These are phyloP conservation scores for Xiphophorus hellerii DNA, from an alignment of 2,113 vertebrate species.

Conservation along the genomic window DNA sequence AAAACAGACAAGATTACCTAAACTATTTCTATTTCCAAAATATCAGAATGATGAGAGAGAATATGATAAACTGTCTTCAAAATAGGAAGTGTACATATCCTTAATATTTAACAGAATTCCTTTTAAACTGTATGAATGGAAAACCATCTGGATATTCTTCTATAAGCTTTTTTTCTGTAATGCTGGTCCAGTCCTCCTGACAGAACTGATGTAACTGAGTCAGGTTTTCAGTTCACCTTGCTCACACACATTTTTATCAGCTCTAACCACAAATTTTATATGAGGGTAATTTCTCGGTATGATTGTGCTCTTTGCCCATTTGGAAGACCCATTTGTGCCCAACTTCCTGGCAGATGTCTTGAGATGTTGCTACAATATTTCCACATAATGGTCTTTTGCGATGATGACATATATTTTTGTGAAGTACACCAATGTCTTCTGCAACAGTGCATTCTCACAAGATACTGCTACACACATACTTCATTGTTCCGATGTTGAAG, in stretches of 20 bases:
- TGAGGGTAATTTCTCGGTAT: no score
- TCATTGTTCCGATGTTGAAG: neutral
- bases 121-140: no score
- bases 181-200: neutral
- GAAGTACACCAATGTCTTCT: neutral
- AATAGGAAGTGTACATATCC: neutral
- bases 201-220: neutral
- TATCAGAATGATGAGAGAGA: neutral
- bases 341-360: no score
- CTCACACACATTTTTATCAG: no score
- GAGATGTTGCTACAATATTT: no score
- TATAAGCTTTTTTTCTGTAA: neutral
- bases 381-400: neutral
- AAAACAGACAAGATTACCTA: neutral
- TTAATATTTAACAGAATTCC: constrained; percentile 13
- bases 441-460: neutral
- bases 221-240: neutral
- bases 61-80: neutral
- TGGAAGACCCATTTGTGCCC: no score
- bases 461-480: neutral
- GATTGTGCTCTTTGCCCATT: no score
- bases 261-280: no score
- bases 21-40: neutral
- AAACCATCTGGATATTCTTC: neutral
- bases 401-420: neutral